Percentiles rank a stretch among this genome's conserved stretches.
Conservation (phyloP, 2,888 invertebrate species). For the Agrochola macilenta region DNA sequence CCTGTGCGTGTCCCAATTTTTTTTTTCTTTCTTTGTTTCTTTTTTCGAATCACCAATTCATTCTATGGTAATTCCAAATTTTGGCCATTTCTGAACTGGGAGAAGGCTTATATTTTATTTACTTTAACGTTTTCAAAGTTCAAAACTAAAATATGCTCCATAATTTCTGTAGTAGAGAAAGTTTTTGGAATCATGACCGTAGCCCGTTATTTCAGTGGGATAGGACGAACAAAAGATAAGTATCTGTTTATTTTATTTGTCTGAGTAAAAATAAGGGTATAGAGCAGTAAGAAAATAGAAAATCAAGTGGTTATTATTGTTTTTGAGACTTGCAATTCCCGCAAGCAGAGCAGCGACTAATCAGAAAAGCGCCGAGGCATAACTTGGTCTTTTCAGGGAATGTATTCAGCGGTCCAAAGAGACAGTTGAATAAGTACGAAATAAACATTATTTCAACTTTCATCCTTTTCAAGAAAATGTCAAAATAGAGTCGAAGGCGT, state of each 20-base stretch:
- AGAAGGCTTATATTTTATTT: not conserved
- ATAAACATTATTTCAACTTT: not conserved
- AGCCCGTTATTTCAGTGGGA: slow-evolving; percentile 17
- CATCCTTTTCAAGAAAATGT: not conserved
- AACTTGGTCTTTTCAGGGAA: not conserved
- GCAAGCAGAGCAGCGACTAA: not conserved
- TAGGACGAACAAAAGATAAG: slow-evolving; percentile 43
- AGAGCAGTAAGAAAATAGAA: not conserved
- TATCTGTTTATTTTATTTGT: not conserved
- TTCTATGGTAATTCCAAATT: not conserved
- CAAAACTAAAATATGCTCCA: slow-evolving; percentile 3
- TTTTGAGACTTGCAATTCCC: not conserved
- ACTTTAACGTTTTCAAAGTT: not conserved
- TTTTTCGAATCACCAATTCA: not conserved
- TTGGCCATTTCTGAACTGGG: not conserved
- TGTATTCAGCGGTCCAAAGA: not conserved
- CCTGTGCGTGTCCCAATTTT: too few species aligned
- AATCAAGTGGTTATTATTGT: not conserved
- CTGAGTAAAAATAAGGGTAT: slow-evolving; percentile 25
- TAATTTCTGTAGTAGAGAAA: slow-evolving; percentile 20
- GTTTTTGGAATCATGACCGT: slow-evolving; percentile 16
- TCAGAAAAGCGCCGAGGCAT: not conserved
- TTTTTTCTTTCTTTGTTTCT: too few species aligned
- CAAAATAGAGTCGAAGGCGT: not conserved
- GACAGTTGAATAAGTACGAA: not conserved